Base-by-base conservation (phyloP, 2,888 invertebrate species). In the Diarsia dahlii region DNA sequence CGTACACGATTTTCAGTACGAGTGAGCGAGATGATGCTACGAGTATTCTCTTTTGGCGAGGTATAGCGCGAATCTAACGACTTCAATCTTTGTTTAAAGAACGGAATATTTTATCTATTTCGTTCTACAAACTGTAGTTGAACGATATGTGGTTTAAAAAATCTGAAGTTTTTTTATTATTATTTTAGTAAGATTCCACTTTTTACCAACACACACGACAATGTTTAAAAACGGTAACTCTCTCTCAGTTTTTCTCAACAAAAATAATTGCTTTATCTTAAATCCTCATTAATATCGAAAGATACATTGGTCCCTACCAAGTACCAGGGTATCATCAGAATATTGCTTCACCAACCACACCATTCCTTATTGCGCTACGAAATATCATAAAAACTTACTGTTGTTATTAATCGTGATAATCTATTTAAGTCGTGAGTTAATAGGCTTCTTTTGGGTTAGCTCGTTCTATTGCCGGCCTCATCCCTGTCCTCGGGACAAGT, bases 311-410 rank as follows among this genome's bases (percentile, higher is more conserved):
- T 76, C 58, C 82, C 50, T 28, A 54, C 85, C 81, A 71, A 62
- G 34, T 28, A 54, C 85, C 81, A 71, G 65, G 34, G 45, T 56
- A 60, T 65, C 71, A 65, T 85, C 88, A 82, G 87, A 82, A 84
- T 84, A 88, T 78, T 77, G 82, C 82, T 82, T 86, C 34, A 60
- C 56, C 52, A 50, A 23, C 56, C 48, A 50, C 52, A 84, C 50
- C 74, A 13, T 45, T 23, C 58, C 85, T 64, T 81, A 81, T 50
- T 74, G 63, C 67, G 3, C 58, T 84, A 84, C 20, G 81, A 85
- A 82, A 71, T 83, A 86, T 79, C 64, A 67, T 84, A 45, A 58
- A 60, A 20, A 69, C 52, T 13, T 56, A 20, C 20, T n/a, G 54
- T 71, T 77, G 62, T 52, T 85, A 77, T 56, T 82, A 39, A 69